A percentile compares a stretch with the other conserved stretches of the same genome.
These are phyloP conservation scores for Luperina nickerlii DNA, from an alignment of 2,888 invertebrate species.

Conservation along the genomic window DNA sequence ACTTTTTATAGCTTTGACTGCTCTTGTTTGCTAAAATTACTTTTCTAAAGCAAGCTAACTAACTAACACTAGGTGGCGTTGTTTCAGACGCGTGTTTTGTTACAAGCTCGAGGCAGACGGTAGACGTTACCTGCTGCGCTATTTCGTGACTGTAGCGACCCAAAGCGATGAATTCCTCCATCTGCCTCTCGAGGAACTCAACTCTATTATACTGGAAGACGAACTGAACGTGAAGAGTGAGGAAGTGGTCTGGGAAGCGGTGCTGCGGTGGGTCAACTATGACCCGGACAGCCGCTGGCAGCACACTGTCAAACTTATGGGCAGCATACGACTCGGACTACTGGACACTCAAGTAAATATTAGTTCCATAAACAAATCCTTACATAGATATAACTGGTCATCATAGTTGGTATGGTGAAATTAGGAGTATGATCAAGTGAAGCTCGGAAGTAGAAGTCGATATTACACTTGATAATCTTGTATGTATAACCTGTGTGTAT, in stretches of 20 bases:
- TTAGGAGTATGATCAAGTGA: not conserved
- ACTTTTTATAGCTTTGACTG: not conserved
- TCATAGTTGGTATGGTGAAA: not conserved
- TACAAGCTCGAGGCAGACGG: constrained; percentile 92
- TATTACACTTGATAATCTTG: no score
- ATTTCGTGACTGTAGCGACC: constrained; percentile 93
- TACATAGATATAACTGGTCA: not conserved
- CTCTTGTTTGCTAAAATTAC: not conserved
- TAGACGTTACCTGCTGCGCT: constrained; percentile 93
- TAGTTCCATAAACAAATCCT: not conserved
- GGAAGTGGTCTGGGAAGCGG: constrained; percentile 96
- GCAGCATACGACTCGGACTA: constrained; percentile 94
- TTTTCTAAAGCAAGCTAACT: constrained; percentile 27
- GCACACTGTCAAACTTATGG: constrained; percentile 94
- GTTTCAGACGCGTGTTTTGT: constrained; percentile 92
- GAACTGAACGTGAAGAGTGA: constrained; percentile 97
- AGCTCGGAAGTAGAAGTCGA: not conserved
- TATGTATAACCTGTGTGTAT: no score
- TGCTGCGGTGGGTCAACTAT: constrained; percentile 96
- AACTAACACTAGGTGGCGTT: constrained; percentile 50
- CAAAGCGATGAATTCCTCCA: constrained; percentile 94
- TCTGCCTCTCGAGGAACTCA: constrained; percentile 93
- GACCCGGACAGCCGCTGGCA: constrained; percentile 93
- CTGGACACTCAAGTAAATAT: constrained; percentile 93
- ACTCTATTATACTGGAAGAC: constrained; percentile 94